Base-by-base conservation (phyloP, 2,888 invertebrate species). In the Cyaniris semiargus region DNA sequence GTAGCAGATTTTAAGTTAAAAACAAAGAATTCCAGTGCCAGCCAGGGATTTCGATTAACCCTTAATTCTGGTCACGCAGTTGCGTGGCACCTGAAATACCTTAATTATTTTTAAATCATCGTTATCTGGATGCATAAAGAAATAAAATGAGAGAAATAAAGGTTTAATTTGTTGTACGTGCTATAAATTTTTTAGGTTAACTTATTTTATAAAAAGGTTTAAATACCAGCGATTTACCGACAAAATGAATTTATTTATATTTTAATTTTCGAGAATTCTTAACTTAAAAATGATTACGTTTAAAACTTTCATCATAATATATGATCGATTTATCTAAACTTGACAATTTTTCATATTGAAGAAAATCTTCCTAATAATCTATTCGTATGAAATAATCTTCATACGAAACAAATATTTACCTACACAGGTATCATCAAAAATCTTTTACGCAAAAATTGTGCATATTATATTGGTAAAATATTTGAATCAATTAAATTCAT, bases 51-150 rank as follows among this genome's bases (percentile, higher is more conserved):
- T 7, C 18, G 13, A 53, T 74, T 74, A 48, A 74, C 44, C n/a
- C 27, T 74, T 31, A 58, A 66, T 66, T 48, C 48, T 44, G 48
- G 74, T 48, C 74, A 74, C 74, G 74, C 74, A 44, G 7, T 53
- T 74, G 74, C 74, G 74, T 74, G 74, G 72, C 21, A 74, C 48
- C 48, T 74, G 27, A 53, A 53, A 74, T 48, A 18, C 23, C 74
- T 71, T 74, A 74, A 74, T 74, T 48, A 74, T 74, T 74, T 74
- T 38, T 74, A 48, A 74, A 74, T 53, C 27, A 18, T 66, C 27
- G 74, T 74, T 74, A 74, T 53, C 74, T 74, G 53, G 18, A 48
- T 48, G 72, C 72, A 23, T 72, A 48, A 48, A 72, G 38, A 71
- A 71, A 27, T 27, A 74, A 74, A 74, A 66, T 66, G 31, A 66